A percentile compares a stretch with the other conserved stretches of the same genome.
Evolutionary conservation across 2,888 invertebrate genomes (phyloP).

Genomic region (Drosophila atripex): DNA sequence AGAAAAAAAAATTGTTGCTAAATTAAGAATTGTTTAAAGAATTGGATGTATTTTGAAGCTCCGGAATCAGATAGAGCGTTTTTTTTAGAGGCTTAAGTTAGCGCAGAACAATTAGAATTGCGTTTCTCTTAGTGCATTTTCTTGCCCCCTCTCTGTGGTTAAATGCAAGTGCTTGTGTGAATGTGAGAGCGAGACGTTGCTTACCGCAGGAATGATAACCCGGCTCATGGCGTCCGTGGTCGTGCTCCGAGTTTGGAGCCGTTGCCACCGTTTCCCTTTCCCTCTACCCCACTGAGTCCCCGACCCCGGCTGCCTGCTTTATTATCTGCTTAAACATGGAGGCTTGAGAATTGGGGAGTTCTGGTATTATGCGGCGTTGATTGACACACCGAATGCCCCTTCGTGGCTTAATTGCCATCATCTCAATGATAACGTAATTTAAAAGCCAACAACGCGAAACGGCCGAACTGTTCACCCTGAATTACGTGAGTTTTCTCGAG

Average conservation of each 20-base stretch:
- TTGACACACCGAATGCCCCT: conserved; percentile 78
- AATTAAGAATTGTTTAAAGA: too few relatives aligned
- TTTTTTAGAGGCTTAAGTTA: background rate
- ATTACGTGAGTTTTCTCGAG: conserved; percentile 52
- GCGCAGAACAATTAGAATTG: background rate
- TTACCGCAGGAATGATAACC: conserved; percentile 50
- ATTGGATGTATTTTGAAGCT: background rate
- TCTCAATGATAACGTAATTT: conserved; percentile 80
- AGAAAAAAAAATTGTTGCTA: background rate
- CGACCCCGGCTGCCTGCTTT: conserved; percentile 27
- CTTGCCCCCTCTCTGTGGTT: background rate
- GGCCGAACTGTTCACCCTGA: conserved; percentile 46
- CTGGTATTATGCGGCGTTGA: conserved; percentile 70
- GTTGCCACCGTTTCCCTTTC: conserved; percentile 1
- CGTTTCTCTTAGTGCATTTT: background rate
- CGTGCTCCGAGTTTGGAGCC: conserved; percentile 25
- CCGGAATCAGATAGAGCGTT: too few relatives aligned
- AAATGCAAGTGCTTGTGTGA: conserved; percentile 3
- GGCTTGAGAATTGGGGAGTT: conserved; percentile 28
- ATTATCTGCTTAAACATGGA: conserved; percentile 48
- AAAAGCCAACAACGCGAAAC: conserved; percentile 51
- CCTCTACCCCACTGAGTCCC: background rate
- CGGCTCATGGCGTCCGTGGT: conserved; percentile 57
- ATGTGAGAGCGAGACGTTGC: conserved; percentile 27
- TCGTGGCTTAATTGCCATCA: conserved; percentile 81